Conservation (phyloP, 2,113 vertebrate genomes). For the Cervus canadensis region DNA sequence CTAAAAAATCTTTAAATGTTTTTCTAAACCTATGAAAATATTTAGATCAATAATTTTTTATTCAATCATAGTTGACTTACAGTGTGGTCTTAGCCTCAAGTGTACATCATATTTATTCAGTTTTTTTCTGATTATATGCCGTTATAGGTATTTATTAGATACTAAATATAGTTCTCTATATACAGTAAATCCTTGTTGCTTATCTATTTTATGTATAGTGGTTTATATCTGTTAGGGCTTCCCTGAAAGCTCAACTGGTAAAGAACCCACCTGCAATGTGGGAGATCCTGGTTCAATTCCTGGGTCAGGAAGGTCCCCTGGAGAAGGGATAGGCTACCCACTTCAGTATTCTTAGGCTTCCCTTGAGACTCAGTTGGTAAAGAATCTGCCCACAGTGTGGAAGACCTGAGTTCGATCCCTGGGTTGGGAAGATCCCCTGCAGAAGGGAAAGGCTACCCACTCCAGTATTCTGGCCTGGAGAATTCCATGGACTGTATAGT, state of each 20-base stretch:
- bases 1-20: background rate
- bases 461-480: background rate
- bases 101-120: background rate
- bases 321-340: background rate
- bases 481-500: background rate
- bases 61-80: background rate
- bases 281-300: fast-evolving
- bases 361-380: background rate
- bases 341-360: background rate
- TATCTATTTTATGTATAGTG: background rate
- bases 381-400: background rate
- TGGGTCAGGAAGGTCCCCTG: background rate
- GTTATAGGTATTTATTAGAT: background rate
- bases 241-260: background rate
- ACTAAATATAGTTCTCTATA: background rate
- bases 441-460: background rate
- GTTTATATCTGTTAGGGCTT: background rate
- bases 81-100: background rate
- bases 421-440: background rate
- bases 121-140: background rate
- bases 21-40: background rate
- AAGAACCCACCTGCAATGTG: background rate
- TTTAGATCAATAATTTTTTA: background rate
- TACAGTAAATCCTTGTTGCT: background rate
- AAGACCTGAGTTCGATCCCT: background rate